Evolutionary conservation across 2,888 invertebrate species (phyloP), one percentile per base, ranked within the genome.

Genomic region (Cancer borealis): DNA sequence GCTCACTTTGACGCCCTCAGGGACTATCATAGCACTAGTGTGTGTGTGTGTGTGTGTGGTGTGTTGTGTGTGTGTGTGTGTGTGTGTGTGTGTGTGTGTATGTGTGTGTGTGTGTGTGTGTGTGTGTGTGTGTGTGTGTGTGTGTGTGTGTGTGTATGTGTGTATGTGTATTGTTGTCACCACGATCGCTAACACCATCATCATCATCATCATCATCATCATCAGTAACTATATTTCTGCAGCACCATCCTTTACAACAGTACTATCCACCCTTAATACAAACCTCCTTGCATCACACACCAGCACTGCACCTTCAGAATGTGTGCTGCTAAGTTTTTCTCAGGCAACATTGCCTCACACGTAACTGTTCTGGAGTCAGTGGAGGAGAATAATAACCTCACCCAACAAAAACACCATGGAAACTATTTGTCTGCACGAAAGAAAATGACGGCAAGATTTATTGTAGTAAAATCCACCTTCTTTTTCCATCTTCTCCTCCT

Each of bases 41-140:
- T 54, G n/a, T 73, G 73, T 73, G 73, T 73, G 73, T 73, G 73
- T 73, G 73, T 73, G 73, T 73, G 73, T 73, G 73, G n/a, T n/a
- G n/a, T n/a, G n/a, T n/a, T 73, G 66, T 66, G 66, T 66, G 66
- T 66, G 66, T 66, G 66, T 66, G 66, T 66, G 66, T 66, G 66
- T 66, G 73, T 73, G 73, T 73, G 73, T 73, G 73, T 73, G 73
- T 73, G 66, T 66, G 66, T 66, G 66, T 66, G 66, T 66, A 17
- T 66, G 66, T 66, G 66, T 66, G 66, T 66, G 66, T 66, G 66
- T 66, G n/a, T 66, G 21, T 66, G n/a, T 66, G 21, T 66, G n/a
- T 66, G 21, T 66, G 21, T 66, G 17, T 66, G 21, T 66, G 17
- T 66, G 21, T 21, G 17, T 66, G 66, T 66, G 66, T 66, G 66